Conservation (phyloP, 1,140 invertebrate genomes). For the Rhopalosiphum maidis region DNA sequence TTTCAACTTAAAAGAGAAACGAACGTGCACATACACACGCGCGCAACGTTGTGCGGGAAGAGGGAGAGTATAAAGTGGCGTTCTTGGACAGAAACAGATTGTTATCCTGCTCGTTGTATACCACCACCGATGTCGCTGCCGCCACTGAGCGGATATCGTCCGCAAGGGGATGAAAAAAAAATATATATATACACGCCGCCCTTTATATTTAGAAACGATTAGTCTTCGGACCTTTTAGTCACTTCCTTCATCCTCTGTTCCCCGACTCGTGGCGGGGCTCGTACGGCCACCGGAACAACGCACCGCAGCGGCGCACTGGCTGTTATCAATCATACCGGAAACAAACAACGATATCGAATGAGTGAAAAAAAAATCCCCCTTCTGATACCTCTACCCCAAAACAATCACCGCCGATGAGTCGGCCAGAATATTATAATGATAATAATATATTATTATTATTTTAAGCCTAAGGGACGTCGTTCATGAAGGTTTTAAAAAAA, state of each 20-base stretch:
- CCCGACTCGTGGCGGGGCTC: background rate
- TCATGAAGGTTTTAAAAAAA: background rate
- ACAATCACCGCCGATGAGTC: background rate
- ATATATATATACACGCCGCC: background rate
- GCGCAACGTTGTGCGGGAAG: no score
- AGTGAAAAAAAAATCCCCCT: background rate
- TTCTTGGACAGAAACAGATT: background rate
- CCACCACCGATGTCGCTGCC: background rate
- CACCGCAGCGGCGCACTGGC: background rate
- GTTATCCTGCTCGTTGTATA: background rate
- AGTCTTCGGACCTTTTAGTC: constrained; percentile 25
- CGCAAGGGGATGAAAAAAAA: background rate
- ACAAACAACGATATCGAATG: background rate
- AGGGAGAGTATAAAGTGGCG: background rate
- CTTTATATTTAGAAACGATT: constrained; percentile 37
- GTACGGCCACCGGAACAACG: background rate
- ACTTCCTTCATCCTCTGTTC: background rate
- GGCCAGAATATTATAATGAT: background rate
- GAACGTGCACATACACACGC: background rate
- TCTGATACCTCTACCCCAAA: background rate
- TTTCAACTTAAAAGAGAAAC: background rate
- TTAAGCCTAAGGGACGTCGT: background rate
- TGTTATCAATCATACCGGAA: constrained; percentile 46
- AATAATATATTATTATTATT: background rate
- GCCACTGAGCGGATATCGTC: background rate